Percentiles rank a stretch among this genome's conserved stretches.
Conservation (phyloP, 2,888 invertebrate genomes). For the Ctenicera cuprea region DNA sequence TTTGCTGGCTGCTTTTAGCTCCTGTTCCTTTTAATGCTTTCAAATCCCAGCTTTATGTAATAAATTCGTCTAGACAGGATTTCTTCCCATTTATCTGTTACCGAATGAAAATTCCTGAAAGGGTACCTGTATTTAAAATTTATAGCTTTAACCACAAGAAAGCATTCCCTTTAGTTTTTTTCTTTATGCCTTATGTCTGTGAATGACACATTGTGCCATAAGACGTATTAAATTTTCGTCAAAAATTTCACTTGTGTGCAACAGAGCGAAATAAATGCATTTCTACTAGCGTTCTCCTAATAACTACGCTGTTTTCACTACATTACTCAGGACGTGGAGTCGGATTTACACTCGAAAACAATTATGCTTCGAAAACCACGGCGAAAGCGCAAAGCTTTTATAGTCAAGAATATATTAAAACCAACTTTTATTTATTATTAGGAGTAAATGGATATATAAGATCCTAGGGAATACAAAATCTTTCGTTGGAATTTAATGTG, state of each 20-base stretch:
- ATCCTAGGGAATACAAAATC: neutral
- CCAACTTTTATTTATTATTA: constrained; percentile 18
- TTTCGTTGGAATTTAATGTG: neutral
- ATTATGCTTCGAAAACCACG: constrained; percentile 17
- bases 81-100: constrained; percentile 17
- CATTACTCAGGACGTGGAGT: constrained; percentile 34
- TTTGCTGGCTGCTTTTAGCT: neutral
- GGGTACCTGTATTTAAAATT: constrained; percentile 27
- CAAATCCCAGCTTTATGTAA: constrained; percentile 23
- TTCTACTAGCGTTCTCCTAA: constrained; percentile 51
- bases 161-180: neutral
- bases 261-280: constrained; percentile 58
- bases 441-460: neutral
- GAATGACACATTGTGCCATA: constrained; percentile 9
- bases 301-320: constrained; percentile 39
- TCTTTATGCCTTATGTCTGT: neutral
- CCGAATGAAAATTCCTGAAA: constrained; percentile 20
- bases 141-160: constrained; percentile 5
- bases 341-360: constrained; percentile 29
- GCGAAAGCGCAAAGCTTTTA: neutral
- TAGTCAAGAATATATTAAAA: neutral
- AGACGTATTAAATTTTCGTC: constrained; percentile 43
- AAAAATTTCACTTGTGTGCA: constrained; percentile 52
- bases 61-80: constrained; percentile 39
- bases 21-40: constrained; percentile 11